Percentiles rank a stretch among this genome's conserved stretches.
These are phyloP conservation scores for Danio jaintianensis DNA, from an alignment of 2,797 vertebrate species.

Conservation along the genomic window DNA sequence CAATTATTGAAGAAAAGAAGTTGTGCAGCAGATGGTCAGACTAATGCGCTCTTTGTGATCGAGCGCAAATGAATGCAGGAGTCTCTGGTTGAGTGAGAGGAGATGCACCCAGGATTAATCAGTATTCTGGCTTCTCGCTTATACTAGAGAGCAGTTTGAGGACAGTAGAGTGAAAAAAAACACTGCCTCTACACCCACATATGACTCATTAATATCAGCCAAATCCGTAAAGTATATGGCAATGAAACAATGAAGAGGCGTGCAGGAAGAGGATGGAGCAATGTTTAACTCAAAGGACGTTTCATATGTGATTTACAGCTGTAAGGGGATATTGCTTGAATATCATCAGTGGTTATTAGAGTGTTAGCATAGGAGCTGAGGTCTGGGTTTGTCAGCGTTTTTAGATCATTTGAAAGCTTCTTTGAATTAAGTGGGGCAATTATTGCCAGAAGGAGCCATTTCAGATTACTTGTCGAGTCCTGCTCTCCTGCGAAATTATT, in stretches of 20 bases:
- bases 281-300: conserved; percentile 32
- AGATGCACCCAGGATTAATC: conserved; percentile 31
- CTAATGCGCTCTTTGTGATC: conserved; percentile 30
- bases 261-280: conserved; percentile 20
- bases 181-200: conserved; percentile 45
- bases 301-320: neutral
- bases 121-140: conserved; percentile 28
- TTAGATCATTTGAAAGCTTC: conserved; percentile 22
- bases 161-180: conserved; percentile 32
- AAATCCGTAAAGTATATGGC: conserved; percentile 45
- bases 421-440: conserved; percentile 43
- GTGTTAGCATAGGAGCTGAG: neutral
- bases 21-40: conserved; percentile 19
- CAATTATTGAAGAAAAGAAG: conserved; percentile 6
- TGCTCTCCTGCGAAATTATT: neutral
- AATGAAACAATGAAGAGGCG: conserved; percentile 32
- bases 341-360: neutral
- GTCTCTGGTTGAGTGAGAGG: conserved; percentile 16
- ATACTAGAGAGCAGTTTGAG: conserved; percentile 36
- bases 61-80: conserved; percentile 1
- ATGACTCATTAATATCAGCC: conserved; percentile 52
- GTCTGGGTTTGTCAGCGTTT: conserved; percentile 8
- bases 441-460: conserved; percentile 32
- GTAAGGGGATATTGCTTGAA: neutral
- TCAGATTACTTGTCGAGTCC: conserved; percentile 21